phyloP scores from a whole-genome alignment of 2,113 vertebrate species.

The Myodes glareolus region DNA sequence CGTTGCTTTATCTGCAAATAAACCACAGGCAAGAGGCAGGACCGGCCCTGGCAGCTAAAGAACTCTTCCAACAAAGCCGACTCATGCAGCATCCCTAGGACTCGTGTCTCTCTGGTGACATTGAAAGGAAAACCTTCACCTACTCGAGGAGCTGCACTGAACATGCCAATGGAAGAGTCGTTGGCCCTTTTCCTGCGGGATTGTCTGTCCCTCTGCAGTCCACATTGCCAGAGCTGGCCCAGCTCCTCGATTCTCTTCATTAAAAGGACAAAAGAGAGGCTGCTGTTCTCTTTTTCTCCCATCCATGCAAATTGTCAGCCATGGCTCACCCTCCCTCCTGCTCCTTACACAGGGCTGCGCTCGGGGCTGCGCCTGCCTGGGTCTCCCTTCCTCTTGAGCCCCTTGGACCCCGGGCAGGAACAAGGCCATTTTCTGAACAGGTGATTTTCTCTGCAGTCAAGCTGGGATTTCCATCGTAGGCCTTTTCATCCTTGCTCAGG shows the following conservation, averaged over 20 bases:
- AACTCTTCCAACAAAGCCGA: background rate
- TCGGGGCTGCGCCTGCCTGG: background rate
- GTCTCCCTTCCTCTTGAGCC: background rate
- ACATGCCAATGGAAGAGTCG: background rate
- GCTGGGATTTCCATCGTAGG: slow-evolving; percentile 25
- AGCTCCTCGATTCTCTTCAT: background rate
- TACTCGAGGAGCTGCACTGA: background rate
- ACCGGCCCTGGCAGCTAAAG: background rate
- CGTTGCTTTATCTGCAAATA: background rate
- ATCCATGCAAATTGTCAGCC: background rate
- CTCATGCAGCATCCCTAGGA: background rate
- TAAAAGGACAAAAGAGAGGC: no score
- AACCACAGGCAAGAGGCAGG: background rate
- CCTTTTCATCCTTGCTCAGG: slow-evolving; percentile 17
- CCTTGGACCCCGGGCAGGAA: background rate
- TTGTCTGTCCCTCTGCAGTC: background rate
- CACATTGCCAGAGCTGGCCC: background rate
- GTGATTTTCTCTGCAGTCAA: slow-evolving; percentile 43
- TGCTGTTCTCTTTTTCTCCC: background rate
- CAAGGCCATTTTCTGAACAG: background rate
- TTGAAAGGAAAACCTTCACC: background rate
- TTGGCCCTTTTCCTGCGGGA: background rate
- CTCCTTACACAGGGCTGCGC: background rate
- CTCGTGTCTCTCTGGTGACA: background rate
- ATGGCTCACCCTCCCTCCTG: background rate